Evolutionary conservation across 2,888 invertebrate genomes (phyloP).

Genomic region (Falcaria lacertinaria): DNA sequence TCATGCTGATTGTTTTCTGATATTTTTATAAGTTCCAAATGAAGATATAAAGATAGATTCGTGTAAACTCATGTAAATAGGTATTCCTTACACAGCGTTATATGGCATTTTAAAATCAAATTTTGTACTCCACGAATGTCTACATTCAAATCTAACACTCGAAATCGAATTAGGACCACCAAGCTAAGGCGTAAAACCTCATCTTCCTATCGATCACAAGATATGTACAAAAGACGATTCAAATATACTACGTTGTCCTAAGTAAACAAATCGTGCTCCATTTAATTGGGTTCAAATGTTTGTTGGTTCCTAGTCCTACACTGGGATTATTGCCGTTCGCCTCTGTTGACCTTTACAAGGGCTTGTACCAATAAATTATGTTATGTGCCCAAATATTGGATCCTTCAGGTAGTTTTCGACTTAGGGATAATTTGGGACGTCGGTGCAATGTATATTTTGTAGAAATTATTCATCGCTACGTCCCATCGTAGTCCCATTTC

Average conservation of each 20-base stretch:
- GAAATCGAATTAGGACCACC: too few relatives aligned
- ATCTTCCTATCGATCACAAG: slow-evolving; percentile 7
- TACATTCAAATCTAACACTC: too few relatives aligned
- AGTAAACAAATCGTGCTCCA: slow-evolving; percentile 53
- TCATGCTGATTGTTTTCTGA: too few relatives aligned
- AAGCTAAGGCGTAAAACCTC: slow-evolving; percentile 24
- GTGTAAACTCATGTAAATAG: too few relatives aligned
- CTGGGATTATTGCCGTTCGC: slow-evolving; percentile 42
- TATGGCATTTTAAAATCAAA: too few relatives aligned
- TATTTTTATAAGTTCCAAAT: too few relatives aligned
- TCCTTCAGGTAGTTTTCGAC: not conserved
- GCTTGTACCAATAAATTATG: slow-evolving; percentile 28
- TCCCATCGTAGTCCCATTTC: too few relatives aligned
- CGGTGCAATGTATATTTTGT: too few relatives aligned
- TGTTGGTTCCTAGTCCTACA: slow-evolving; percentile 36
- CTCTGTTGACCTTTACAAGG: slow-evolving; percentile 35
- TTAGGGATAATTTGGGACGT: not conserved
- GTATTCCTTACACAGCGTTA: too few relatives aligned
- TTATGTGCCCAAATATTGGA: slow-evolving; percentile 21
- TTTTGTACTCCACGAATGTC: too few relatives aligned
- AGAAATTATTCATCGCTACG: too few relatives aligned
- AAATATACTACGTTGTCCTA: slow-evolving; percentile 43
- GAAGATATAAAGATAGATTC: too few relatives aligned
- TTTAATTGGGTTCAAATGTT: slow-evolving; percentile 65
- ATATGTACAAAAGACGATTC: slow-evolving; percentile 26